phyloP scores from a whole-genome alignment of 2,888 invertebrate genomes.

The Dioctria rufipes region DNA sequence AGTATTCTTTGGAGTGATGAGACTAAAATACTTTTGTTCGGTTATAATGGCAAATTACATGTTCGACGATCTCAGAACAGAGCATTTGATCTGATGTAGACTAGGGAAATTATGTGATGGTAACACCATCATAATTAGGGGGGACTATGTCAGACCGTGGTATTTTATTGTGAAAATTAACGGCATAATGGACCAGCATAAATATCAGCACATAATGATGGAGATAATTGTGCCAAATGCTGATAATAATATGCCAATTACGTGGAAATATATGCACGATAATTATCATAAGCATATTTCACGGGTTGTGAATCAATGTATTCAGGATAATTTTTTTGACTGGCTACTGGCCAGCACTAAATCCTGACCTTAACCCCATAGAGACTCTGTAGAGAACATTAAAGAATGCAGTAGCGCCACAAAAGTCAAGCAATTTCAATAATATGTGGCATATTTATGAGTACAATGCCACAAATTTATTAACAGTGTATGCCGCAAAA shows the following conservation, averaged over 20 bases:
- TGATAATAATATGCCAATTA: conserved; percentile 23
- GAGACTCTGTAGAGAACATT: too few species aligned
- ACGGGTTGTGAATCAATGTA: neutral
- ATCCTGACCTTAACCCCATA: too few species aligned
- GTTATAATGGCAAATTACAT: neutral
- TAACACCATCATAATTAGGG: too few species aligned
- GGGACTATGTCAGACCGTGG: neutral
- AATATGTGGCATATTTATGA: too few species aligned
- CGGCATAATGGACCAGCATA: neutral
- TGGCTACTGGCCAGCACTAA: too few species aligned
- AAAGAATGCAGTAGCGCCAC: too few species aligned
- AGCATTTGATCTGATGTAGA: neutral
- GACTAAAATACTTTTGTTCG: neutral
- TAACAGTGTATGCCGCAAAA: too few species aligned
- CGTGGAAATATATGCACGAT: conserved; percentile 30
- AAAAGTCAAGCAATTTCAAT: too few species aligned
- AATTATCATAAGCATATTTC: conserved; percentile 27
- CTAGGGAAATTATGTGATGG: neutral
- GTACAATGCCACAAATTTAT: too few species aligned
- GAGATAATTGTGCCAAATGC: neutral
- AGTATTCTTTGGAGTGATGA: neutral
- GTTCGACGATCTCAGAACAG: neutral
- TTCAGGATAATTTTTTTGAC: too few species aligned
- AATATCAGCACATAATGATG: neutral
- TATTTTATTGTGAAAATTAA: neutral